phyloP scores from a whole-genome alignment of 1,140 invertebrate genomes.

The Eurytemora carolleeae region DNA sequence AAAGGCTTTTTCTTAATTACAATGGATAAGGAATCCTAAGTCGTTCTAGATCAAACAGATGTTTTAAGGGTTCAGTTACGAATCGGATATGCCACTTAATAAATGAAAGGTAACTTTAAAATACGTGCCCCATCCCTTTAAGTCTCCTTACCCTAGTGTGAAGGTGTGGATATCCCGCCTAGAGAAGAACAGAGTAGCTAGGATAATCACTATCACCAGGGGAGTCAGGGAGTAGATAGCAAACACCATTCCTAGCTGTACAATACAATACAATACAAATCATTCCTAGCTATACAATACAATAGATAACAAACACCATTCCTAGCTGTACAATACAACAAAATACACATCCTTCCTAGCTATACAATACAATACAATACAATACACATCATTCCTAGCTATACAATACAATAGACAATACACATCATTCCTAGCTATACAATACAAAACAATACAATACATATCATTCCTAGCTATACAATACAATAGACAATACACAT shows the following conservation, averaged over 20 bases:
- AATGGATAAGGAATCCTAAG: too few relatives aligned
- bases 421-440: conserved; percentile 59
- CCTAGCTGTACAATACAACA: conserved; percentile 55
- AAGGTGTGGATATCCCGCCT: conserved; percentile 81
- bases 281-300: conserved; percentile 59
- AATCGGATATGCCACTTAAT: too few relatives aligned
- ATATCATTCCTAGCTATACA: too few relatives aligned
- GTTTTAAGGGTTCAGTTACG: too few relatives aligned
- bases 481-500: too few relatives aligned
- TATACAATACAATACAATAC: conserved; percentile 60
- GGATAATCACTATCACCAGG: conserved; percentile 56
- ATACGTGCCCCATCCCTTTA: too few relatives aligned
- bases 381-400: conserved; percentile 49
- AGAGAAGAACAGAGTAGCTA: conserved; percentile 64
- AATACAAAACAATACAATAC: conserved; percentile 53
- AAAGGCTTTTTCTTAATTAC: too few relatives aligned
- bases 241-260: conserved; percentile 49
- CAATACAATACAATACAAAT: conserved; percentile 57
- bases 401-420: conserved; percentile 57
- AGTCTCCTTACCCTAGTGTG: too few relatives aligned
- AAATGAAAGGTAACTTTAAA: too few relatives aligned
- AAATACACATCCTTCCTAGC: conserved; percentile 55
- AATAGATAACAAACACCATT: conserved; percentile 53
- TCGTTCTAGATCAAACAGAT: too few relatives aligned
- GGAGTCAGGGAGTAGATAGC: conserved; percentile 61